phyloP scores from a whole-genome alignment of 2,113 vertebrate genomes.

The Prionailurus viverrinus region DNA sequence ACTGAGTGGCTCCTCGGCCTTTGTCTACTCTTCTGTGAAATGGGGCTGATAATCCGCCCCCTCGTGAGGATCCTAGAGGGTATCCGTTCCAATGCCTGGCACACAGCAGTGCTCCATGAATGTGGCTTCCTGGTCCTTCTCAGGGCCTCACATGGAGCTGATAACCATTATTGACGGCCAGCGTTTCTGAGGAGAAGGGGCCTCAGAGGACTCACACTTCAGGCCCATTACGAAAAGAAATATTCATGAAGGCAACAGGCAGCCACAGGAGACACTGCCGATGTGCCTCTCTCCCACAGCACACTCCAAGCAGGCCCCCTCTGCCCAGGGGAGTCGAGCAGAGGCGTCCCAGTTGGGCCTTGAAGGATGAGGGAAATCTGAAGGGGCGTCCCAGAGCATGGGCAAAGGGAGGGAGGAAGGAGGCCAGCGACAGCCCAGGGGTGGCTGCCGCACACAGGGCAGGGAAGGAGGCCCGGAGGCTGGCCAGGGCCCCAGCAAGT shows the following conservation, averaged over 20 bases:
- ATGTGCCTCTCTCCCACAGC: not conserved
- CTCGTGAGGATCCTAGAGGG: not conserved
- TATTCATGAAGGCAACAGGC: not conserved
- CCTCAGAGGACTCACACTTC: not conserved
- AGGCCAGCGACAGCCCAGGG: not conserved
- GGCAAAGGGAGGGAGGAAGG: not conserved
- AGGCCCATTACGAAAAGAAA: not conserved
- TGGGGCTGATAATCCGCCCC: not conserved
- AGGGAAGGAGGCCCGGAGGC: not conserved
- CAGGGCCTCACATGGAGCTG: not conserved
- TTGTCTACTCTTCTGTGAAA: not conserved
- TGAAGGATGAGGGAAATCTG: not conserved
- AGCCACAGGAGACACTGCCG: not conserved
- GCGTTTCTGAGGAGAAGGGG: not conserved
- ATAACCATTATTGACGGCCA: not conserved
- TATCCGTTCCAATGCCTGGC: rapidly evolving
- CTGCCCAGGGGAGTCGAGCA: not conserved
- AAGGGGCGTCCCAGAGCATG: not conserved
- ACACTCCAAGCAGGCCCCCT: not conserved
- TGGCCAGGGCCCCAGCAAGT: not conserved
- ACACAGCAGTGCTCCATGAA: not conserved
- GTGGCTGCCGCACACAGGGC: not conserved
- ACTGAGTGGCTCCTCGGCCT: not conserved
- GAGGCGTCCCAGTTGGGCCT: not conserved
- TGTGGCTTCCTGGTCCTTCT: not conserved